Evolutionary conservation across 2,888 invertebrate species (phyloP), one percentile per base, ranked within the genome.

Genomic region (Chouioia cunea): DNA sequence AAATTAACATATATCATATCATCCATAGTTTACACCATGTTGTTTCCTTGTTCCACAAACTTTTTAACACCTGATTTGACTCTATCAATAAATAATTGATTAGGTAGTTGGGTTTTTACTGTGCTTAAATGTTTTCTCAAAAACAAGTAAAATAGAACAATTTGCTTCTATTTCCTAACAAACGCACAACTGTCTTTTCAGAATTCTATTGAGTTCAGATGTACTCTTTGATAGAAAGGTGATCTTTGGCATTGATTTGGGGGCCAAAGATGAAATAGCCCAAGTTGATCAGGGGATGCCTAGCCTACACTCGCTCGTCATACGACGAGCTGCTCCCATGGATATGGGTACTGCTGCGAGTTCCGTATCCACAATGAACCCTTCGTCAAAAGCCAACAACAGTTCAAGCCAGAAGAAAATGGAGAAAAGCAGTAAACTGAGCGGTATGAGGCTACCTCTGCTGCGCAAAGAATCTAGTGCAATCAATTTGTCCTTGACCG

Each of bases 281-380:
- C 73, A 78, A 72, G 74, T 74, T 76, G 59, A 79, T 78, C 76
- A 81, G 83, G 85, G 85, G 84, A 85, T 85, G 85, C 85, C 85
- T 82, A 85, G 85, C 81, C 84, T 85, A 82, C 84, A 83, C 73
- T 85, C 83, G 83, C 85, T 85, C 83, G 85, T 85, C 85, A 77
- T 83, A 77, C 82, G 85, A 83, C 86, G 85, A 82, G 85, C 84
- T 76, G 78, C 79, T 73, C 82, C 81, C 78, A 84, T 82, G 83
- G 85, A 85, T 74, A 85, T 85, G 85, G 85, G 85, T 74, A 81
- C 83, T 71, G 82, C 84, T 62, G 83, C 84, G 50, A 85, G 85
- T 80, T 84, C 85, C 0, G 81, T 83, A 58, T 81, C 84, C n/a
- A 78, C 85, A 44, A 79, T 80, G 14, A 83, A 82, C 75, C 78